A percentile compares a stretch with the other conserved stretches of the same genome.
Conservation (phyloP, 1,140 invertebrate species). For the Drosophila obscura region DNA sequence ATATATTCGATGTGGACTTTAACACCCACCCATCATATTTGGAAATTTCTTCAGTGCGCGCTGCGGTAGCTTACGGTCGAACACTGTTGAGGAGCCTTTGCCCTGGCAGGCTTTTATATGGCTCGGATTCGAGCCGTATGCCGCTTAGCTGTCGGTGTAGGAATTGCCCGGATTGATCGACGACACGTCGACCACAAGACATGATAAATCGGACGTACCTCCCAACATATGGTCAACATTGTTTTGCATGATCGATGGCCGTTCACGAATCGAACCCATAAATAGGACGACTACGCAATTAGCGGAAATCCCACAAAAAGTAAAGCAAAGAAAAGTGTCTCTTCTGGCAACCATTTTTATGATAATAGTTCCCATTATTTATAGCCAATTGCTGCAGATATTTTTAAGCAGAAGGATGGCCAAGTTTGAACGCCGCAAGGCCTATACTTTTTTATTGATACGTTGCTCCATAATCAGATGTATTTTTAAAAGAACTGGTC, state of each 20-base stretch:
- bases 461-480: background rate
- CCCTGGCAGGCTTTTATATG: conserved; percentile 29
- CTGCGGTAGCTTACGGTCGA: conserved; percentile 25
- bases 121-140: background rate
- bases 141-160: too few relatives aligned
- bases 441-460: too few relatives aligned
- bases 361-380: too few relatives aligned
- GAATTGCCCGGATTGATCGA: conserved; percentile 33
- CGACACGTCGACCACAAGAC: conserved; percentile 20
- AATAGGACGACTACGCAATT: too few relatives aligned
- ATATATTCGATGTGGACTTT: background rate
- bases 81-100: conserved; percentile 25
- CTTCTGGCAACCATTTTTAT: background rate
- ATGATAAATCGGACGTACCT: conserved; percentile 30
- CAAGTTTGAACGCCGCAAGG: too few relatives aligned
- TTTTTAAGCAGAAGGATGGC: too few relatives aligned
- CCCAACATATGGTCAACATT: background rate
- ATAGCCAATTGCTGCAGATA: too few relatives aligned
- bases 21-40: conserved; percentile 31
- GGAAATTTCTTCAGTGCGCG: background rate
- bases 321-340: too few relatives aligned
- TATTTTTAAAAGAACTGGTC: conserved; percentile 17
- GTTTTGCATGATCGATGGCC: conserved; percentile 48
- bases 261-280: too few relatives aligned
- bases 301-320: too few relatives aligned